A percentile compares a stretch with the other conserved stretches of the same genome.
Conservation (phyloP, 2,113 vertebrate genomes). For the Corythoichthys haematopterus region DNA sequence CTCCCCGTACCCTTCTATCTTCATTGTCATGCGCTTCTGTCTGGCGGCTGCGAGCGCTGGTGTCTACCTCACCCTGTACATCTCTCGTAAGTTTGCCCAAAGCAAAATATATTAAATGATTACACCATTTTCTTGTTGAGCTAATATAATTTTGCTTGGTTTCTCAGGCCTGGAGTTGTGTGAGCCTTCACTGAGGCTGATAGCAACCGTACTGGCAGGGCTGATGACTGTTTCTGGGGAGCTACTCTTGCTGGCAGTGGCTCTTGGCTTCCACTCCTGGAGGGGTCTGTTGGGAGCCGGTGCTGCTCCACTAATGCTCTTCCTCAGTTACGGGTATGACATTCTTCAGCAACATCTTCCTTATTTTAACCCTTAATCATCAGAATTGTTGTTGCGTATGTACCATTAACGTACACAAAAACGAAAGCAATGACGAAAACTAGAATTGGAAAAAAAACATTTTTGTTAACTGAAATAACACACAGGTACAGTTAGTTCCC, state of each 20-base stretch:
- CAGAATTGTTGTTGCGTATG: no score
- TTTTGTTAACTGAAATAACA: no score
- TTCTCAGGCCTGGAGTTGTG: constrained; percentile 82
- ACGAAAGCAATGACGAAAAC: no score
- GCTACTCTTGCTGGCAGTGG: constrained; percentile 81
- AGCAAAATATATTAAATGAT: not conserved
- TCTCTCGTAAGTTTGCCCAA: constrained; percentile 77
- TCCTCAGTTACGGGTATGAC: constrained; percentile 79
- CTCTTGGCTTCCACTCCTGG: constrained; percentile 82
- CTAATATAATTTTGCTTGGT: constrained; percentile 18
- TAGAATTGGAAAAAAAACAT: no score
- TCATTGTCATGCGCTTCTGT: constrained; percentile 82
- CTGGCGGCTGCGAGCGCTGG: constrained; percentile 78
- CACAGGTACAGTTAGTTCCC: no score
- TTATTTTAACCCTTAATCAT: no score
- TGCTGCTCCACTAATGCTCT: constrained; percentile 78
- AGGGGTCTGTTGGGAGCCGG: constrained; percentile 80
- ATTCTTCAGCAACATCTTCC: not conserved
- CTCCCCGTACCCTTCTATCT: constrained; percentile 77
- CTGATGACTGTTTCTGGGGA: constrained; percentile 78
- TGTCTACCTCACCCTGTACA: constrained; percentile 79
- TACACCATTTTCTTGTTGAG: not conserved
- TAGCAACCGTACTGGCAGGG: constrained; percentile 77
- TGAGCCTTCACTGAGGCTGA: constrained; percentile 78
- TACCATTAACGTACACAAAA: no score